Evolutionary conservation across 2,797 vertebrate genomes (phyloP).

Genomic region (Diplodus puntazzo): DNA sequence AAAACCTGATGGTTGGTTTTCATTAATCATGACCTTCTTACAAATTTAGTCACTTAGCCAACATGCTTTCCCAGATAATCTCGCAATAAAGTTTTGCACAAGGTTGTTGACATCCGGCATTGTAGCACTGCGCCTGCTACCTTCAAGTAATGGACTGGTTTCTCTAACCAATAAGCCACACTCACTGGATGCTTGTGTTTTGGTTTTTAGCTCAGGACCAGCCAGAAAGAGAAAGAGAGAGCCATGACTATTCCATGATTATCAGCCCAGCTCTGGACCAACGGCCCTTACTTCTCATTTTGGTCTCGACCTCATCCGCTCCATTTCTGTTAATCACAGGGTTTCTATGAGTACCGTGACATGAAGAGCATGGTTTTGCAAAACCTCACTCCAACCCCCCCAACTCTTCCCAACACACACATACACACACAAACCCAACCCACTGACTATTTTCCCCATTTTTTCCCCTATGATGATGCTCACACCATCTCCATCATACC

Average conservation of each 20-base stretch:
- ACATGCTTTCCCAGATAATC: constrained; percentile 25
- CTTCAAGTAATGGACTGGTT: constrained; percentile 4
- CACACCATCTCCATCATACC: constrained; percentile 44
- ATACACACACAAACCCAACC: constrained; percentile 56
- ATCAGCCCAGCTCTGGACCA: constrained; percentile 69
- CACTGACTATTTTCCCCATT: constrained; percentile 52
- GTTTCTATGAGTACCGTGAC: constrained; percentile 82
- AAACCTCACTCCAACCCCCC: constrained; percentile 66
- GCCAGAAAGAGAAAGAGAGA: constrained; percentile 32
- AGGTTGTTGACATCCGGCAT: background rate
- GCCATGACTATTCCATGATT: constrained; percentile 67
- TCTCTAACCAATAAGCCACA: constrained; percentile 27
- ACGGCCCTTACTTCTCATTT: constrained; percentile 76
- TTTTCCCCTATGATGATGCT: constrained; percentile 41
- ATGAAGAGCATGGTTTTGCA: constrained; percentile 76
- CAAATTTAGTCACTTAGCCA: constrained; percentile 24
- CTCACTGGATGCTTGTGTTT: constrained; percentile 38
- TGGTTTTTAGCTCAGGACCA: constrained; percentile 44
- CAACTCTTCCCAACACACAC: constrained; percentile 38
- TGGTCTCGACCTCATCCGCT: constrained; percentile 81
- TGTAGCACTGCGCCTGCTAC: constrained; percentile 5
- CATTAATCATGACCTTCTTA: constrained; percentile 22
- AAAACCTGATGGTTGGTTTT: constrained; percentile 36
- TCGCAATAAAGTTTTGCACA: constrained; percentile 9
- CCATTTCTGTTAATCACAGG: constrained; percentile 84